phyloP scores from a whole-genome alignment of 2,797 vertebrate genomes.

The Darevskia nairensis region DNA sequence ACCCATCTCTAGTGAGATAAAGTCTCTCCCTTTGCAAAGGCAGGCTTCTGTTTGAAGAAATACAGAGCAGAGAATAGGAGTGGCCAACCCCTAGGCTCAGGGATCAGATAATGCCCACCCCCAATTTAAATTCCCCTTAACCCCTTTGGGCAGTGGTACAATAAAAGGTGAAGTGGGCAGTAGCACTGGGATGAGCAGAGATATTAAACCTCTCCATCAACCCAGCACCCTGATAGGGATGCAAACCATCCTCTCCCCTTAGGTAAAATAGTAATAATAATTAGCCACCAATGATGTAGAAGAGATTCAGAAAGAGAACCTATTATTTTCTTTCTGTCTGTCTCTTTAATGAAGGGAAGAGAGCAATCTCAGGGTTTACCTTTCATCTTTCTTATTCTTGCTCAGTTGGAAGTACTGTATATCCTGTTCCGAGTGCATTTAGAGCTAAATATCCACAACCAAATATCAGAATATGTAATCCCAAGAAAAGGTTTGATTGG shows the following conservation, averaged over 20 bases:
- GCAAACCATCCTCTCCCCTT: no score
- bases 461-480: background rate
- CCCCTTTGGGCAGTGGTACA: no score
- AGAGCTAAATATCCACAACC: background rate
- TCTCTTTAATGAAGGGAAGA: background rate
- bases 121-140: no score
- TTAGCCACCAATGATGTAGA: background rate
- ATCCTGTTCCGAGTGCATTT: background rate
- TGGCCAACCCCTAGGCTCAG: no score
- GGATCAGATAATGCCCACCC: no score
- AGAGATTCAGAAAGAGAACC: background rate
- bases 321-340: background rate
- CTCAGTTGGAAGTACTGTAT: background rate
- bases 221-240: no score
- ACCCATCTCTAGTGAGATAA: background rate
- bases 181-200: no score
- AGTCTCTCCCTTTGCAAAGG: background rate
- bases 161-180: no score
- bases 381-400: background rate
- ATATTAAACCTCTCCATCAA: no score
- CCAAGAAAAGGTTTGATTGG: background rate
- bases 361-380: background rate
- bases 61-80: no score
- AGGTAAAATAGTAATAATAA: no score
- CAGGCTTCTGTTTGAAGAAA: background rate